Base-by-base conservation (phyloP, 2,888 invertebrate species). In the Melikaiella ostensackeni region DNA sequence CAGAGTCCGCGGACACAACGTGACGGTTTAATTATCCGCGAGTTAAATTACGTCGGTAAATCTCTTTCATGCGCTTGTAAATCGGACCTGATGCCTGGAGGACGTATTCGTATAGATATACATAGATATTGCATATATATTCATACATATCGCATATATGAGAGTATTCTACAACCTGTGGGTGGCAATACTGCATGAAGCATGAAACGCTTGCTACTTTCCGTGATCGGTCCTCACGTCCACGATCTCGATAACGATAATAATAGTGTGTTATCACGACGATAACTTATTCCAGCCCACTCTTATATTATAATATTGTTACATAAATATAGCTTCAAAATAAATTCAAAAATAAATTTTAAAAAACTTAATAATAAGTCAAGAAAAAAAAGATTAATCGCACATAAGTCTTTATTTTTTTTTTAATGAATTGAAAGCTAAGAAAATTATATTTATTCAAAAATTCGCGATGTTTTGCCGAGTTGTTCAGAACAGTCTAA, bases 1-100 rank as follows among this genome's bases (percentile, higher is more conserved):
- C 74, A 74, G 74, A 57, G 74, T 74, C 21, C 59, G 21, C 19
- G 57, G 64, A 75, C 50, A 35, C 75, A 80, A 78, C 77, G 79
- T 80, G 84, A 82, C 82, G 79, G 80, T 84, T 85, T 85, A 86
- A 86, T 85, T 85, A 82, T 80, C 70, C 79, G 80, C 74, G 81
- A 77, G 80, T 82, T 63, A 80, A 84, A 81, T 77, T 80, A 73
- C 79, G 79, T 74, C 85, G 84, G 85, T 88, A 85, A 88, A 86
- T 88, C 86, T 86, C 80, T 84, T 87, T 86, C 84, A 87, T 86
- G 86, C 81, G 81, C 82, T 82, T 81, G 83, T 86, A 85, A 86
- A 87, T 81, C 82, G 77, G 80, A 79, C 77, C 57, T 76, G 80
- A 81, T 81, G 78, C 79, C 76, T 77, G 74, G 75, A 77, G 81